A percentile compares a stretch with the other conserved stretches of the same genome.
phyloP scores from a whole-genome alignment of 2,113 vertebrate genomes.

The Toxotes chatareus region DNA sequence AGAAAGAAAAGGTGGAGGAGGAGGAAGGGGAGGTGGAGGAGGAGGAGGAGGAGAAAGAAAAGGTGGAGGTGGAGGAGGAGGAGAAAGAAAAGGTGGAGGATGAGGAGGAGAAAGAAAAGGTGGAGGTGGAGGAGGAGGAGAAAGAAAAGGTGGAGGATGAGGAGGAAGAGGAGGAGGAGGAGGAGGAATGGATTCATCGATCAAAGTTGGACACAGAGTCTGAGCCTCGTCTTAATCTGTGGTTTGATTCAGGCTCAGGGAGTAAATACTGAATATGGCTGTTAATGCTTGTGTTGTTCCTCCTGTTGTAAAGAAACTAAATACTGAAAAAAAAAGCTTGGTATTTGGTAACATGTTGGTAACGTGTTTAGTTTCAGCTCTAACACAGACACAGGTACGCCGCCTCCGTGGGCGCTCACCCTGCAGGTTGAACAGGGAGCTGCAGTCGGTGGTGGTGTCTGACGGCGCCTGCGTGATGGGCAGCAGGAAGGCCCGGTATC shows the following conservation, averaged over 20 bases:
- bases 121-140: background rate
- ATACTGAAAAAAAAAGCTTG: too few species aligned
- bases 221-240: background rate
- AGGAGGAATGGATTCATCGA: background rate
- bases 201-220: background rate
- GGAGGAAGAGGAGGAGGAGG: background rate
- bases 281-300: too few species aligned
- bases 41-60: background rate
- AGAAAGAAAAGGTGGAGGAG: too few species aligned
- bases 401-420: constrained; percentile 76
- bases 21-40: background rate
- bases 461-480: constrained; percentile 91
- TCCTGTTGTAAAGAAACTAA: too few species aligned
- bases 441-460: constrained; percentile 87
- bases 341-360: too few species aligned
- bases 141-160: too few species aligned
- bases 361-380: too few species aligned
- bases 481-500: constrained; percentile 90
- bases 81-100: too few species aligned
- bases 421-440: constrained; percentile 92
- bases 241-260: too few species aligned
- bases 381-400: background rate
- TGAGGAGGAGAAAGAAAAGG: background rate
- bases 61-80: background rate
- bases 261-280: too few species aligned